Base-by-base conservation (phyloP, 2,113 vertebrate genomes). In the Cariama cristata region DNA sequence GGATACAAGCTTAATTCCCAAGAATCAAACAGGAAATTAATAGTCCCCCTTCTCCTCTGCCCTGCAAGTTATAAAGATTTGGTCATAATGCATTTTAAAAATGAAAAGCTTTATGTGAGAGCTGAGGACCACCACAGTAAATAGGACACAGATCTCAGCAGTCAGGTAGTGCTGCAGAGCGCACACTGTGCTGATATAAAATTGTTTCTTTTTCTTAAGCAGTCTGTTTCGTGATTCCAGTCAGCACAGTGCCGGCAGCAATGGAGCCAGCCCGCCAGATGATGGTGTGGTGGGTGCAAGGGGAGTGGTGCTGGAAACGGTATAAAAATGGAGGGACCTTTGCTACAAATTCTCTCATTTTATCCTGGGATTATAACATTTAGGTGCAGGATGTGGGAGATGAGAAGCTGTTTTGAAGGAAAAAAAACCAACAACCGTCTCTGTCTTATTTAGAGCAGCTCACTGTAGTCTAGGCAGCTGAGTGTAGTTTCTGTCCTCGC, bases 11-110 rank as follows among this genome's bases (percentile, higher is more conserved):
- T 67, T 59, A 62, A 62, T 64, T 89, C 92, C 91, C 42, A 16
- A 55, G 67, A 91, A 74, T 50, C 68, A 83, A 69, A 47, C 75
- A 93, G 96, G 93, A 97, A 93, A 91, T 79, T 15, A 80, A 64
- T 26, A 81, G 33, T 84, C 59, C n/a, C 63, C 21, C 5, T 95
- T 82, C 86, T 80, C 17, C 82, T 67, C 71, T 24, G 38, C 94
- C 85, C 79, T 30, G 18, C 72, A 49, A 24, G 92, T 85, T 24
- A 12, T 77, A 63, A 87, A 88, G 75, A 62, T 60, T 81, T 59
- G 68, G 49, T 93, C 92, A 74, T 59, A 63, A 82, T 80, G 38
- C 19, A 10, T 85, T 81, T 96, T 77, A 53, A 44, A 93, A 86
- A 62, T 9, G 14, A 33, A 19, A 53, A 42, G 27, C 90, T 91